These are phyloP conservation scores for Chrosomus eos DNA, from an alignment of 2,797 vertebrate species.

Conservation along the genomic window DNA sequence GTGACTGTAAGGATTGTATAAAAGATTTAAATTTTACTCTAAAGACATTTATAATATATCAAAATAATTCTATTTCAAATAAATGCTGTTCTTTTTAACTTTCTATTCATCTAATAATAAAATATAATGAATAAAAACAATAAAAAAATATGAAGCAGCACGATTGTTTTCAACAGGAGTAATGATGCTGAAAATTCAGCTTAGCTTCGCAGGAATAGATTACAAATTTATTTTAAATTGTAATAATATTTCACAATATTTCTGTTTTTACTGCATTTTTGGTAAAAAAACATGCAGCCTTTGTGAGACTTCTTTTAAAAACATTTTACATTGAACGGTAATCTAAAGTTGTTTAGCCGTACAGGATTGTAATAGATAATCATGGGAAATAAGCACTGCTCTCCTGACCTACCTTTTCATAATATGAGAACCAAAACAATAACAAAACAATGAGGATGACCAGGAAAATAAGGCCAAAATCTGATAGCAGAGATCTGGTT, in stretches of 20 bases:
- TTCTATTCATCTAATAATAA: background rate
- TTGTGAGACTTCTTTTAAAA: background rate
- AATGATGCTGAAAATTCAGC: background rate
- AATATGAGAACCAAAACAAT: constrained; percentile 14
- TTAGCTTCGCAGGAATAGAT: background rate
- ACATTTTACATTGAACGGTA: background rate
- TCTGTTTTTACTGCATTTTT: background rate
- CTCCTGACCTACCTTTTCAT: background rate
- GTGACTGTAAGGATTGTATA: background rate
- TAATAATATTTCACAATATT: no score
- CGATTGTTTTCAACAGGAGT: background rate
- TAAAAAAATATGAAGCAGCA: no score
- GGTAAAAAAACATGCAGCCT: background rate
- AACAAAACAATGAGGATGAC: constrained; percentile 21
- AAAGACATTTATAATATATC: background rate
- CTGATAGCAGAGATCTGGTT: background rate
- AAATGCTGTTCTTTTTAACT: background rate
- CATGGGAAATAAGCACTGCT: background rate
- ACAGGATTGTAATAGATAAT: background rate
- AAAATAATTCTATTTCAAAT: background rate
- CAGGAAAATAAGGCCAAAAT: constrained; percentile 32
- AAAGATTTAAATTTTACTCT: no score
- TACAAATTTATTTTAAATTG: background rate
- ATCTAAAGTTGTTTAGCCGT: background rate
- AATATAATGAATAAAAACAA: no score